A percentile compares a stretch with the other conserved stretches of the same genome.
Conservation (phyloP, 2,113 vertebrate species). For the Litocranius walleri region DNA sequence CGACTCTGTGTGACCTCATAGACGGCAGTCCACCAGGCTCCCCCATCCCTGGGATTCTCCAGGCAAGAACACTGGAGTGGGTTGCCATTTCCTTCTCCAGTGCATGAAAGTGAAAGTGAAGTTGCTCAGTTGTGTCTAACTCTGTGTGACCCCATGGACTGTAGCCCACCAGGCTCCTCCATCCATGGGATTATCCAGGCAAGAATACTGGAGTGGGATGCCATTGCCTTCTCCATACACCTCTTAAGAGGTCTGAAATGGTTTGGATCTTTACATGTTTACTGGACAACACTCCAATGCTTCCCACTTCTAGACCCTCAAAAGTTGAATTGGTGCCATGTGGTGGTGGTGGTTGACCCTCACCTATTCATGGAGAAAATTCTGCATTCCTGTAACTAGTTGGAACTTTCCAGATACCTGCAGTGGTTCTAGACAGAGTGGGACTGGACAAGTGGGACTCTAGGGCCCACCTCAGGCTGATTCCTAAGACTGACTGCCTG, state of each 20-base stretch:
- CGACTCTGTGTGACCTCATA: accelerated
- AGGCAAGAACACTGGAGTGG: too few species aligned
- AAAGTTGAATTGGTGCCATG: background rate
- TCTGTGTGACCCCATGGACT: too few species aligned
- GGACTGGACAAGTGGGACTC: background rate
- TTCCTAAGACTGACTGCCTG: background rate
- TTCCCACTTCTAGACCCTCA: background rate
- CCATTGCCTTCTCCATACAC: too few species aligned
- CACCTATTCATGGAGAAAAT: background rate
- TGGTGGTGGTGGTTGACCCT: background rate
- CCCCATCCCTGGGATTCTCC: too few species aligned
- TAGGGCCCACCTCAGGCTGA: too few species aligned
- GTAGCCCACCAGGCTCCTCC: too few species aligned
- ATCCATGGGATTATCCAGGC: too few species aligned
- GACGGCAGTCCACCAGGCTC: too few species aligned
- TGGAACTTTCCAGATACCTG: background rate
- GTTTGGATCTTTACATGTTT: background rate
- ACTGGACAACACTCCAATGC: background rate
- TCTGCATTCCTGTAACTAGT: background rate
- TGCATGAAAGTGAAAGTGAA: too few species aligned
- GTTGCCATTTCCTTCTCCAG: too few species aligned
- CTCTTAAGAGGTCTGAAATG: background rate
- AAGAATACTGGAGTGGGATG: too few species aligned
- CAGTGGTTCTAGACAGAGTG: background rate
- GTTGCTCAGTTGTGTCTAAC: accelerated